These are phyloP conservation scores for Origma solitaria DNA, from an alignment of 2,113 vertebrate species.

Conservation along the genomic window DNA sequence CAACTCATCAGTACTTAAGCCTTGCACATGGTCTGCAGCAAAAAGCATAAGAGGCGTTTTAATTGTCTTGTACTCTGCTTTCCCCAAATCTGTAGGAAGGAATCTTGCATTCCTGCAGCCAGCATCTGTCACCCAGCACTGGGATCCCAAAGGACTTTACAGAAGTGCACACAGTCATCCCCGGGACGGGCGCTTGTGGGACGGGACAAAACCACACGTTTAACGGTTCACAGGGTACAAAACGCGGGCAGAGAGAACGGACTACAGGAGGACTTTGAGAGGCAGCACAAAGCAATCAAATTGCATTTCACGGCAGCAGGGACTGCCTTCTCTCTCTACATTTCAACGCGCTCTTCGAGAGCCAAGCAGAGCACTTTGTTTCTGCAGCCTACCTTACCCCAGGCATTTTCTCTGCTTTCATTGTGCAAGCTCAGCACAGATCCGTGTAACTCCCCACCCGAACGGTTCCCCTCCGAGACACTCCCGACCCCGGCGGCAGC, in stretches of 20 bases:
- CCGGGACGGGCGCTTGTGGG: background rate
- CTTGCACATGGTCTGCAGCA: background rate
- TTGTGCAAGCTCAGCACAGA: background rate
- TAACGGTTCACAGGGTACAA: background rate
- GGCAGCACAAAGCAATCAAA: background rate
- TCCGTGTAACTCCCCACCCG: background rate
- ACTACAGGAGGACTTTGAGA: background rate
- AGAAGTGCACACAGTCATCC: background rate
- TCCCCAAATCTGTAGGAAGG: background rate
- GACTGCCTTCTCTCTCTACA: background rate
- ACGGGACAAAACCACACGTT: background rate
- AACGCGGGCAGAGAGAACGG: background rate
- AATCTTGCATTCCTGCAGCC: background rate
- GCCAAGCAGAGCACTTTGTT: background rate
- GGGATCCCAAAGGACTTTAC: background rate
- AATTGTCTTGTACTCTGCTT: background rate
- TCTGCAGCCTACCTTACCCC: background rate
- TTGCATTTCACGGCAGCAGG: background rate
- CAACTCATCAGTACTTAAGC: background rate
- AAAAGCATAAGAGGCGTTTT: background rate
- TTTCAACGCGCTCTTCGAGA: background rate
- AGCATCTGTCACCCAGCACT: background rate
- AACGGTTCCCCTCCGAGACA: background rate
- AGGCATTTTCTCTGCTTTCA: background rate
- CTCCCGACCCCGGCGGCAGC: background rate